Evolutionary conservation across 2,113 vertebrate species (phyloP).

Genomic region (Ceuthmochares aereus): DNA sequence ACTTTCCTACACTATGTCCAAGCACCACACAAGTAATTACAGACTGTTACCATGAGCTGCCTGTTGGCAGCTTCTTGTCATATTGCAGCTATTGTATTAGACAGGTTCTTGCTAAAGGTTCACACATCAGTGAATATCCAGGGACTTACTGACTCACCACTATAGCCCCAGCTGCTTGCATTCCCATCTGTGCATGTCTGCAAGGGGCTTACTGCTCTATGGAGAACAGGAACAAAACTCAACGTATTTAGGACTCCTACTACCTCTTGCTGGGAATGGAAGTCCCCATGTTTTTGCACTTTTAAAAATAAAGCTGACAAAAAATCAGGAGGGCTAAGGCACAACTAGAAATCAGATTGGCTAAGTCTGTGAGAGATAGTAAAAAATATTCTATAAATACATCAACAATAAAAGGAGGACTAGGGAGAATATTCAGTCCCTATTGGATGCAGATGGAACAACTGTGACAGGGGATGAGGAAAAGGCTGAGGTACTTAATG

Average conservation of each 20-base stretch:
- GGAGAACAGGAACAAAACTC: neutral
- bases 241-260: neutral
- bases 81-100: neutral
- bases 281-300: accelerated
- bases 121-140: neutral
- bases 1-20: neutral
- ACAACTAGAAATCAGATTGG: too few relatives aligned
- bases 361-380: too few relatives aligned
- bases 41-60: neutral
- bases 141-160: neutral
- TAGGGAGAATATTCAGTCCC: too few relatives aligned
- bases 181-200: neutral
- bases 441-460: too few relatives aligned
- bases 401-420: too few relatives aligned
- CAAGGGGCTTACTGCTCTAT: neutral
- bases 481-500: too few relatives aligned
- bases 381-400: too few relatives aligned
- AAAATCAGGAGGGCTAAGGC: too few relatives aligned
- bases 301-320: too few relatives aligned
- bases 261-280: neutral
- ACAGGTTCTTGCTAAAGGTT: neutral
- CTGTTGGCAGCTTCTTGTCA: accelerated
- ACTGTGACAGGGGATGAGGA: too few relatives aligned
- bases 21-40: neutral
- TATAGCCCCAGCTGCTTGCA: neutral